Percentiles rank a stretch among this genome's conserved stretches.
Conservation (phyloP, 2,113 vertebrate species). For the Chamaetylas fuelleborni region DNA sequence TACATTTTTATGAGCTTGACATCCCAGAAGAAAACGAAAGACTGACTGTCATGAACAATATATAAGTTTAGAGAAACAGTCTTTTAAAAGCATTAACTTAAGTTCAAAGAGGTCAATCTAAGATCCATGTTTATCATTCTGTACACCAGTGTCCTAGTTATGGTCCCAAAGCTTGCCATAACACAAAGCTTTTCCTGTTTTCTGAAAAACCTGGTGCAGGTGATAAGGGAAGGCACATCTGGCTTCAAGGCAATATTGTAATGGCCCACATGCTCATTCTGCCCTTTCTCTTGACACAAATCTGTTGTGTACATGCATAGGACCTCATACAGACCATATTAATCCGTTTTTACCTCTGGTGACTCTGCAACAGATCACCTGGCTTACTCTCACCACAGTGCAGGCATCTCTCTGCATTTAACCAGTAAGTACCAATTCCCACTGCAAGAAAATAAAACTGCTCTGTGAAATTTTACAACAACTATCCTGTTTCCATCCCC, state of each 20-base stretch:
- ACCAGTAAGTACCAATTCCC: fast-evolving
- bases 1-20: background rate
- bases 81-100: background rate
- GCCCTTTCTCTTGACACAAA: background rate
- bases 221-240: background rate
- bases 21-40: background rate
- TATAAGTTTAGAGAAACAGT: background rate
- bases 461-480: background rate
- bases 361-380: background rate
- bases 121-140: background rate
- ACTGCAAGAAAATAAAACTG: background rate
- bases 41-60: background rate
- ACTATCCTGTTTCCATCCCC: background rate
- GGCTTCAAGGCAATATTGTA: background rate
- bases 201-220: background rate
- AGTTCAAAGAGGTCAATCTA: background rate
- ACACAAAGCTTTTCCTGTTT: background rate
- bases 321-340: background rate
- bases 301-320: background rate
- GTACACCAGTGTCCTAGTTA: background rate
- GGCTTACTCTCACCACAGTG: background rate
- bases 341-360: background rate
- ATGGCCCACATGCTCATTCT: background rate
- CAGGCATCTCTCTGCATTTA: background rate
- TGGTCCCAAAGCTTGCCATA: background rate